Conservation (phyloP, 2,797 vertebrate genomes). For the Todus mexicanus region DNA sequence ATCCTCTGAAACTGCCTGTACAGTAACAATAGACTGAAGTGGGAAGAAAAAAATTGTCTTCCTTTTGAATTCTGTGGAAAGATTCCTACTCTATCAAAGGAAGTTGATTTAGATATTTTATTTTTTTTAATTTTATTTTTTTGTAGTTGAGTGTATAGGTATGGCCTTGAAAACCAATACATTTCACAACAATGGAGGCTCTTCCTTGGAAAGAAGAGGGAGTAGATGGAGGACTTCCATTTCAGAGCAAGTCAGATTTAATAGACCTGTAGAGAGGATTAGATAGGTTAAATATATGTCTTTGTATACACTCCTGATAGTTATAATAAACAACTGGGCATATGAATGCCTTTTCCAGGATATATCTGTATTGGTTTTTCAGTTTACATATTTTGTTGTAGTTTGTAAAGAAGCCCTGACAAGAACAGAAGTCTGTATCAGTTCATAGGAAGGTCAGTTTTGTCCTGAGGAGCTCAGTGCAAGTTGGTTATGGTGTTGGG, state of each 20-base stretch:
- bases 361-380: not conserved
- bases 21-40: conserved; percentile 6
- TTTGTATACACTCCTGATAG: not conserved
- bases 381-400: not conserved
- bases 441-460: not conserved
- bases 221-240: not conserved
- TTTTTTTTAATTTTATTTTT: no score
- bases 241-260: not conserved
- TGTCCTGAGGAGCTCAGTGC: not conserved
- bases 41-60: conserved; percentile 4
- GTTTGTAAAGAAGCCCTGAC: not conserved
- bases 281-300: not conserved
- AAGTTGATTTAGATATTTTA: no score
- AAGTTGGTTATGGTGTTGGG: not conserved
- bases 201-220: not conserved
- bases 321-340: not conserved
- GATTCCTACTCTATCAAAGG: not conserved
- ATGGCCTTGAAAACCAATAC: not conserved
- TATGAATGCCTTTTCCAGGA: not conserved
- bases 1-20: not conserved
- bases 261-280: not conserved
- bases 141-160: not conserved
- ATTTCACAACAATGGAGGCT: not conserved
- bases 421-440: not conserved
- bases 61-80: conserved; percentile 22